Evolutionary conservation across 1,140 invertebrate genomes (phyloP), one percentile per base, ranked within the genome.

Genomic region (Bombus confusus): DNA sequence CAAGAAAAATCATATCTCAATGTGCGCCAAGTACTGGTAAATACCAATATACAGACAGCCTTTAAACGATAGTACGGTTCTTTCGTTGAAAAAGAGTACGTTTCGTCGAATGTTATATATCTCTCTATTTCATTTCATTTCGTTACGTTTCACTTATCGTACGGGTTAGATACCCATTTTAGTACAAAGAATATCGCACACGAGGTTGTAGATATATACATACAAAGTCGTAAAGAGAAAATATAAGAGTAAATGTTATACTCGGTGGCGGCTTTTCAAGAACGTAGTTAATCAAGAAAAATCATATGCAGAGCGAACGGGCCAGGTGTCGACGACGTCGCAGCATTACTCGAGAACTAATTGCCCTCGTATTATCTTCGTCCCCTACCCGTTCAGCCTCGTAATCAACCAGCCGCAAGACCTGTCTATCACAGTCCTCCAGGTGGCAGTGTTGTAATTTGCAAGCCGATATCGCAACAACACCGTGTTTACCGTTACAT

Each of bases 381-480:
- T 80, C 74, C 75, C 64, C 69, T 52, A 37, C 69, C 83, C 64
- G 68, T 41, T 59, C 83, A 85, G 57, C 59, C 79, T 76, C 82
- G 78, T 90, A 91, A 91, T 91, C 90, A 91, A 87, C 87, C 86
- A 74, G 37, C 86, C 69, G 81, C 88, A 83, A 90, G 88, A 88
- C 90, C 90, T 91, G 90, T 91, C 90, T 91, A 90, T 88, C 91
- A 91, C 90, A 91, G 88, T 83, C 84, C 90, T 87, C 86, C 89
- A 90, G 87, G 87, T 87, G 85, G 79, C 85, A 82, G 82, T 85
- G 88, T 91, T 89, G 90, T 91, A 91, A 91, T 91, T 91, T 91
- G 88, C 91, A 91, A 90, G 88, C 90, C 91, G 86, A 91, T 91
- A 91, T 88, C 87, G 85, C 85, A 83, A 86, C 84, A 85, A 87